Evolutionary conservation across 1,140 invertebrate species (phyloP).

Genomic region (Neomicropteryx cornuta): DNA sequence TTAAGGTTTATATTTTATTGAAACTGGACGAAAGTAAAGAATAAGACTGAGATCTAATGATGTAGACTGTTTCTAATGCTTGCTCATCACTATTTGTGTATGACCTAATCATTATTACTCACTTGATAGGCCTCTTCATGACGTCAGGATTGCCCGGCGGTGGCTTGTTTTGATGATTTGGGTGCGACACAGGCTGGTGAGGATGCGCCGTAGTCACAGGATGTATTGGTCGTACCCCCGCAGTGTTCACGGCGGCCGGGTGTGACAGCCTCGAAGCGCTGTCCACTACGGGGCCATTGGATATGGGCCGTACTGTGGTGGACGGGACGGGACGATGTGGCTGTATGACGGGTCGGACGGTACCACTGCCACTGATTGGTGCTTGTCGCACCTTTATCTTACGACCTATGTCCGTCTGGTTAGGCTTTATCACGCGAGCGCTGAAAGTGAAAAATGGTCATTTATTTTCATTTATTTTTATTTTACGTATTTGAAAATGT

Average conservation of each 20-base stretch:
- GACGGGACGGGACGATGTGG: conserved; percentile 21
- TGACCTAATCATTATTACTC: no score
- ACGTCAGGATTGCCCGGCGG: conserved; percentile 48
- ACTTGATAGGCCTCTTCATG: conserved; percentile 59
- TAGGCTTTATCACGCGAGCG: conserved; percentile 83
- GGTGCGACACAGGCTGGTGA: conserved; percentile 14
- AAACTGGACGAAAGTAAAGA: no score
- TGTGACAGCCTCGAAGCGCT: conserved; percentile 18
- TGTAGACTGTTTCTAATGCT: no score
- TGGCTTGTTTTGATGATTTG: conserved; percentile 23
- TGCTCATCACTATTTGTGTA: conserved; percentile 6
- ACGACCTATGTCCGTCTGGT: conserved; percentile 74
- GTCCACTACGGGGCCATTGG: conserved; percentile 17
- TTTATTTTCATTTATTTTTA: no score
- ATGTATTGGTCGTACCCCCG: no score
- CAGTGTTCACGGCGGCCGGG: conserved; percentile 20
- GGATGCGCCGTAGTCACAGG: conserved; percentile 8
- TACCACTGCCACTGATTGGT: no score
- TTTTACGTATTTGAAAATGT: no score
- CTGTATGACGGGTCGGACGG: no score
- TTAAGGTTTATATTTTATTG: no score
- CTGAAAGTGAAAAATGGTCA: conserved; percentile 42
- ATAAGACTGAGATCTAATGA: no score
- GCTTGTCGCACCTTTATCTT: conserved; percentile 68
- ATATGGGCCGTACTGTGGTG: conserved; percentile 20